Conservation (phyloP, 1,140 invertebrate species). For the Drosophila sproati region DNA sequence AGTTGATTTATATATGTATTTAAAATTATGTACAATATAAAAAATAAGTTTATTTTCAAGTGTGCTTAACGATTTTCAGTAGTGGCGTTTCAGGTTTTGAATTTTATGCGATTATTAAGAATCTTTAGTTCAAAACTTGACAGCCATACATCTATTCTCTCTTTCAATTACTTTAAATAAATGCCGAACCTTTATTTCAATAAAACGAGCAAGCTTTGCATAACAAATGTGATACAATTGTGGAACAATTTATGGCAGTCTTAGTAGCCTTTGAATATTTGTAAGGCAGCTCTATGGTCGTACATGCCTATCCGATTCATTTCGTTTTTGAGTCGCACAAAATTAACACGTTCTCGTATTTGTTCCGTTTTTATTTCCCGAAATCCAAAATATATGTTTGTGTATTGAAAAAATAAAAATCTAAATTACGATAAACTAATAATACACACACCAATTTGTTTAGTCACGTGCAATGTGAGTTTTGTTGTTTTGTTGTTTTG, state of each 20-base stretch:
- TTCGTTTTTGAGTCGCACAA: slow-evolving; percentile 76
- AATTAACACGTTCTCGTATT: slow-evolving; percentile 69
- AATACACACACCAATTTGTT: neutral
- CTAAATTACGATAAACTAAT: slow-evolving; percentile 51
- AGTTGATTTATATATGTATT: too few species aligned
- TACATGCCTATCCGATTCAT: slow-evolving; percentile 31
- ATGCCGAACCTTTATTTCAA: too few species aligned
- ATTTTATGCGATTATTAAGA: too few species aligned
- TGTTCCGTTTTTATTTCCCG: slow-evolving; percentile 55
- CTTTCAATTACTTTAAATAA: too few species aligned
- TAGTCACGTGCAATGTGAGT: neutral
- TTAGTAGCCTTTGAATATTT: slow-evolving; percentile 35
- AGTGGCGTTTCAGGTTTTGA: too few species aligned
- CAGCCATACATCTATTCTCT: too few species aligned
- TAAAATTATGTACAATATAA: too few species aligned
- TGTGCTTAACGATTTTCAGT: too few species aligned
- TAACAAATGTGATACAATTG: neutral
- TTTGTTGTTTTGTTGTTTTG: neutral
- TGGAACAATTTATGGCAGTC: neutral
- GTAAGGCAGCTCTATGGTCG: slow-evolving; percentile 8
- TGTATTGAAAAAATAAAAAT: slow-evolving; percentile 34
- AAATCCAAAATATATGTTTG: slow-evolving; percentile 41
- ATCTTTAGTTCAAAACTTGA: too few species aligned
- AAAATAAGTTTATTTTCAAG: too few species aligned
- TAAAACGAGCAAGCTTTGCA: neutral